phyloP scores from a whole-genome alignment of 2,888 invertebrate species.

The Tryphoninae sp. region DNA sequence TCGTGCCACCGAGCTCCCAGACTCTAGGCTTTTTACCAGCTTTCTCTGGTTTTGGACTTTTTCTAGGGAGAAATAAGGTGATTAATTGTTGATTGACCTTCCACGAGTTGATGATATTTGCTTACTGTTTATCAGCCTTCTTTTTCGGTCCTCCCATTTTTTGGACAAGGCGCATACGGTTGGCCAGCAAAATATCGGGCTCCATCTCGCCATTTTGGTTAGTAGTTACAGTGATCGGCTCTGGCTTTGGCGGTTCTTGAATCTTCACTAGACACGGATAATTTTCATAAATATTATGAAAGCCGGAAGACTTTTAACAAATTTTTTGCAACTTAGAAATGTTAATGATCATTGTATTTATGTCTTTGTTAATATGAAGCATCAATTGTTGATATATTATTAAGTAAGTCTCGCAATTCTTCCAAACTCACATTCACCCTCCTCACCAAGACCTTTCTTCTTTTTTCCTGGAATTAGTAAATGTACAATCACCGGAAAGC shows the following conservation, averaged over 20 bases:
- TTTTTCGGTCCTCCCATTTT: conserved; percentile 87
- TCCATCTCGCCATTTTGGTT: conserved; percentile 78
- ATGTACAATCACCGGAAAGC: conserved; percentile 63
- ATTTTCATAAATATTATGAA: neutral
- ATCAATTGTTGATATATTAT: neutral
- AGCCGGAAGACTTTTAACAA: neutral
- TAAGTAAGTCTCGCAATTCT: conserved; percentile 14
- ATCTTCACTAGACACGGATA: conserved; percentile 69
- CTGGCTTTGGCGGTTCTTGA: conserved; percentile 79
- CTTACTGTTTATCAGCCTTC: conserved; percentile 85
- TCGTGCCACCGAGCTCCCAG: conserved; percentile 93
- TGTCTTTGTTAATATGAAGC: conserved; percentile 32
- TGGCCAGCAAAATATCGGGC: conserved; percentile 88
- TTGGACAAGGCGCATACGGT: conserved; percentile 90
- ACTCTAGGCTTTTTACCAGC: conserved; percentile 94
- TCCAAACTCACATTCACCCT: conserved; percentile 72
- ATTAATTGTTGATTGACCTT: neutral
- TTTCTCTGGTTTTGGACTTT: conserved; percentile 84
- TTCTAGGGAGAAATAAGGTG: conserved; percentile 72
- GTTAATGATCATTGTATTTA: neutral
- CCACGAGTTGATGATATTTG: neutral
- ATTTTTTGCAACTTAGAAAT: neutral
- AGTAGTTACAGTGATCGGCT: conserved; percentile 75
- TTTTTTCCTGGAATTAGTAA: conserved; percentile 74
- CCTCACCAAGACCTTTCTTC: conserved; percentile 73